Evolutionary conservation across 2,797 vertebrate species (phyloP).

Genomic region (Tarsius wallacei): DNA sequence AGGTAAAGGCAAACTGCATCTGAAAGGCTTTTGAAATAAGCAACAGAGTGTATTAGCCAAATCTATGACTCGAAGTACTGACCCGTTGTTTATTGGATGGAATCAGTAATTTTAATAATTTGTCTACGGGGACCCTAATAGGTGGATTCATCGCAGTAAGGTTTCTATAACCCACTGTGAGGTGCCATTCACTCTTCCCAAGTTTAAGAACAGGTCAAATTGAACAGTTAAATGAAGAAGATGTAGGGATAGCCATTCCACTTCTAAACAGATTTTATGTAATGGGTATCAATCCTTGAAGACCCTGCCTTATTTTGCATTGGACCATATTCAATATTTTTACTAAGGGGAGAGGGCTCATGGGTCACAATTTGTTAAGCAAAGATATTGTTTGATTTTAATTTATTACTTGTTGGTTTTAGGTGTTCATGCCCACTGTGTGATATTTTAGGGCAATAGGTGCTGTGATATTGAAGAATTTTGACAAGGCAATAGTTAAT

Average conservation of each 20-base stretch:
- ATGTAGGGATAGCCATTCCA: too few relatives aligned
- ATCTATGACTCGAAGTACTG: not conserved
- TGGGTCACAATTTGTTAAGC: not conserved
- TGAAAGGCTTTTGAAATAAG: not conserved
- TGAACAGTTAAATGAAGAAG: slow-evolving; percentile 9
- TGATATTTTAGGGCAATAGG: not conserved
- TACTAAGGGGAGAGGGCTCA: not conserved
- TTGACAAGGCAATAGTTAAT: not conserved
- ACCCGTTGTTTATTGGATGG: not conserved
- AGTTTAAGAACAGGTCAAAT: not conserved
- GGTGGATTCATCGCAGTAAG: not conserved
- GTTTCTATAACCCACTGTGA: not conserved
- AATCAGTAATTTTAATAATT: not conserved
- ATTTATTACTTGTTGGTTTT: not conserved
- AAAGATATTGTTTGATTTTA: not conserved
- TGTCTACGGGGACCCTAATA: too few relatives aligned
- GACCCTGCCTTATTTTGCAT: not conserved
- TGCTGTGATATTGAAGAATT: not conserved
- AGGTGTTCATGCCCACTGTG: not conserved
- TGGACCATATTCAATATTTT: not conserved
- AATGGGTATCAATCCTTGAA: not conserved
- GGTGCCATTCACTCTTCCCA: not conserved
- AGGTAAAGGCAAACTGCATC: not conserved
- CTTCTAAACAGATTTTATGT: not conserved
- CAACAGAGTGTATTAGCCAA: not conserved